Conservation (phyloP, 2,113 vertebrate species). For the Nothocercus nigrocapillus region DNA sequence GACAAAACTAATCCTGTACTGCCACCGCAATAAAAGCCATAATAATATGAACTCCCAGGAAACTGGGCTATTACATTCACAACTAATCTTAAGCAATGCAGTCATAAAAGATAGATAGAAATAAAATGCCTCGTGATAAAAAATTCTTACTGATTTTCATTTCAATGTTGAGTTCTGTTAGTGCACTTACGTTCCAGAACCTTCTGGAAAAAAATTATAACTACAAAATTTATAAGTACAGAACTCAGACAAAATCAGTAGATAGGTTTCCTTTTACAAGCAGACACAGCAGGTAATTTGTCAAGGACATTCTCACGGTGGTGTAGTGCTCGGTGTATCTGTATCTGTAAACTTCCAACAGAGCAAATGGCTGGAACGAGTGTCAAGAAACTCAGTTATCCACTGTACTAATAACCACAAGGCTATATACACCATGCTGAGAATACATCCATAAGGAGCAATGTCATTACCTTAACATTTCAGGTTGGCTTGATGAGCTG, state of each 20-base stretch:
- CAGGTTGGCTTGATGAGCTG: slow-evolving; percentile 62
- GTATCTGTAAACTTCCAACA: slow-evolving; percentile 34
- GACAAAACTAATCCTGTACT: neutral
- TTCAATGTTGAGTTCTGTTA: neutral
- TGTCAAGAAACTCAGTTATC: slow-evolving; percentile 36
- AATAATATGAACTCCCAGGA: neutral
- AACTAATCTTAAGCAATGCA: neutral
- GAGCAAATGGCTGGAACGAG: slow-evolving; percentile 31
- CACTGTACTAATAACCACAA: slow-evolving; percentile 46
- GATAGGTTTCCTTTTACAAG: neutral
- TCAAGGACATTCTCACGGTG: neutral
- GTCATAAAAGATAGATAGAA: neutral
- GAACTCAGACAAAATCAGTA: neutral
- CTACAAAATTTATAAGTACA: neutral
- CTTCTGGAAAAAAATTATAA: neutral
- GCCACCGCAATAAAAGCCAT: neutral
- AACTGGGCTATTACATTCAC: neutral
- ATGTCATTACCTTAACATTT: slow-evolving; percentile 54
- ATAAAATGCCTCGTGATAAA: neutral
- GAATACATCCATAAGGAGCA: slow-evolving; percentile 39
- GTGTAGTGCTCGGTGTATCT: neutral
- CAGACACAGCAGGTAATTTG: slow-evolving; percentile 29
- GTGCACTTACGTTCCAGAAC: neutral
- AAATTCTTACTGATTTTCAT: neutral
- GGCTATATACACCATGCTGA: slow-evolving; percentile 42